Evolutionary conservation across 2,888 invertebrate genomes (phyloP).

Genomic region (Eupithecia subfuscata): DNA sequence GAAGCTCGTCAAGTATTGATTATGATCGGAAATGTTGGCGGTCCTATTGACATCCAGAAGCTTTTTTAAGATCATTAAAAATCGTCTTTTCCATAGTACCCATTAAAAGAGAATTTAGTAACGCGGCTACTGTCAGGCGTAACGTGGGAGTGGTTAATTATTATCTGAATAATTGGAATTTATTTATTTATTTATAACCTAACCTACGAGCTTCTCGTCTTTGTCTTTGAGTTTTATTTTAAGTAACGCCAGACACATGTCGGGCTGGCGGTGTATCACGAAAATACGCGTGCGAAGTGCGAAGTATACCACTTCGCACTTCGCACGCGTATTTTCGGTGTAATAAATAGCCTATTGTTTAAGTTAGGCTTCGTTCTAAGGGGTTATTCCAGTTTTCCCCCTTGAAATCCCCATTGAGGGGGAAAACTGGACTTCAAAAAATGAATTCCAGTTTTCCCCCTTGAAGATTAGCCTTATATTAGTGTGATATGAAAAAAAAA

Average conservation of each 20-base stretch:
- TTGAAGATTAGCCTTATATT: too few species aligned
- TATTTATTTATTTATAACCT: too few species aligned
- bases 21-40: conserved; percentile 62
- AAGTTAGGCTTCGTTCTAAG: too few species aligned
- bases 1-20: conserved; percentile 62
- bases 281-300: too few species aligned
- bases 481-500: too few species aligned
- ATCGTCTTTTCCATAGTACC: conserved; percentile 30
- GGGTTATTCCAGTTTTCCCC: too few species aligned
- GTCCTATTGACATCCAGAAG: conserved; percentile 51
- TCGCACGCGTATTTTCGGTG: too few species aligned
- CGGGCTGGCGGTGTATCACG: not conserved
- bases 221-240: not conserved
- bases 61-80: conserved; percentile 42
- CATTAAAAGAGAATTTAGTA: conserved; percentile 22
- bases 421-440: too few species aligned
- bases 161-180: not conserved
- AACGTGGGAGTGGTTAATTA: conserved; percentile 24
- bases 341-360: too few species aligned
- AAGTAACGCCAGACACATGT: not conserved
- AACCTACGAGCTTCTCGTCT: not conserved
- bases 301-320: too few species aligned
- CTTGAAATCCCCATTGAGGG: too few species aligned
- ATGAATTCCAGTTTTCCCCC: too few species aligned
- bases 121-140: conserved; percentile 13